Evolutionary conservation across 2,888 invertebrate species (phyloP).

Genomic region (Tenthredo livida): DNA sequence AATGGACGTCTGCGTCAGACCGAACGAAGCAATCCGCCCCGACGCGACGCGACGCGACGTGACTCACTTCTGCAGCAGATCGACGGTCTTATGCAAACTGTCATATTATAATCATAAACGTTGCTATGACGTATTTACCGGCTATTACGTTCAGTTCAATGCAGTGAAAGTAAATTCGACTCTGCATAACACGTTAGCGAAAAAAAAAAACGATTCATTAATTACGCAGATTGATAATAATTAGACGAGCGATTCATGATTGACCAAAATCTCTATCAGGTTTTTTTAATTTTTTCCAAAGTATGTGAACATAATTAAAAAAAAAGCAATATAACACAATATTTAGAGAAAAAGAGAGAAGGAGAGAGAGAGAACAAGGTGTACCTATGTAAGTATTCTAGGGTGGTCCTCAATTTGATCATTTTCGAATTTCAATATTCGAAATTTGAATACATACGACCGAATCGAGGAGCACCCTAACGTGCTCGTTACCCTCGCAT

Average conservation of each 20-base stretch:
- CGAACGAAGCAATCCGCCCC: not conserved
- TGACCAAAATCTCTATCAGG: not conserved
- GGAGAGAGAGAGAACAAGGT: too few relatives aligned
- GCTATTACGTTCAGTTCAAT: not conserved
- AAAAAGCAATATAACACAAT: too few relatives aligned
- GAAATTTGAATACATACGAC: too few relatives aligned
- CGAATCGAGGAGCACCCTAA: too few relatives aligned
- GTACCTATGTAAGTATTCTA: too few relatives aligned
- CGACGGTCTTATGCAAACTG: not conserved
- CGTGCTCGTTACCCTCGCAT: too few relatives aligned
- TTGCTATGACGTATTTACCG: slow-evolving; percentile 1
- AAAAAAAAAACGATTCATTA: not conserved
- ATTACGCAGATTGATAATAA: slow-evolving; percentile 8
- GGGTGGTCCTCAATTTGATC: too few relatives aligned
- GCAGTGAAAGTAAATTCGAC: not conserved
- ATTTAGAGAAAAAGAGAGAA: too few relatives aligned
- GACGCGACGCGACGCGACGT: not conserved
- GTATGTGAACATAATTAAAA: too few relatives aligned
- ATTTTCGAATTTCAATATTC: too few relatives aligned
- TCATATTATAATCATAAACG: slow-evolving; percentile 2
- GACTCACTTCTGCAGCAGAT: not conserved
- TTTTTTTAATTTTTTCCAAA: too few relatives aligned
- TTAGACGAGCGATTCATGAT: not conserved
- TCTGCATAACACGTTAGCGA: not conserved
- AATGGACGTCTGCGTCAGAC: not conserved